Evolutionary conservation across 1,140 invertebrate species (phyloP).

Genomic region (Drosophila watanabei): DNA sequence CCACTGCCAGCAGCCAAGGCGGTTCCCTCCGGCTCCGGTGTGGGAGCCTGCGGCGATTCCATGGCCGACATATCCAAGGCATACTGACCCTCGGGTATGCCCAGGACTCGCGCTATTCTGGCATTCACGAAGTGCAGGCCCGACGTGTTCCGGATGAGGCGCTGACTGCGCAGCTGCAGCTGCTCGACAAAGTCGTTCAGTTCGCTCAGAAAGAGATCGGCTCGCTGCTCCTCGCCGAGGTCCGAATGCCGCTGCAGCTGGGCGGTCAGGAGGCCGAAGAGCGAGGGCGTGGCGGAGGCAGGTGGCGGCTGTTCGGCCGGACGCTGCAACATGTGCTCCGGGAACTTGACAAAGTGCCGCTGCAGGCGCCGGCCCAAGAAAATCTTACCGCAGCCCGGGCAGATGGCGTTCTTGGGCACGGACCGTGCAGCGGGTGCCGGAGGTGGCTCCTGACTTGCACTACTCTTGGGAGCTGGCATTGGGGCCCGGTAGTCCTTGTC

Average conservation of each 20-base stretch:
- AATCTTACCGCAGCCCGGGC: constrained; percentile 78
- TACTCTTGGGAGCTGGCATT: constrained; percentile 18
- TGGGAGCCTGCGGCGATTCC: constrained; percentile 68
- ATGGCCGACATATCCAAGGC: constrained; percentile 80
- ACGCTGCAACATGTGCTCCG: constrained; percentile 67
- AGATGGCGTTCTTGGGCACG: constrained; percentile 71
- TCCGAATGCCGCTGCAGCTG: constrained; percentile 70
- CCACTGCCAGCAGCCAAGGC: constrained; percentile 20
- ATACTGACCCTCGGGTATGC: constrained; percentile 83
- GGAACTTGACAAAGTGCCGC: constrained; percentile 77
- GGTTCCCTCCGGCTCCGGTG: constrained; percentile 55
- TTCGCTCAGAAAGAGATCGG: constrained; percentile 78
- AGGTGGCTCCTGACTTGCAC: neutral
- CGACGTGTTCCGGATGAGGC: constrained; percentile 81
- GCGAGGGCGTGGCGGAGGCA: constrained; percentile 25
- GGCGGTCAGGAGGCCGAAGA: constrained; percentile 69
- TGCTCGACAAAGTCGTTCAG: constrained; percentile 80
- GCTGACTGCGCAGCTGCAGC: constrained; percentile 75
- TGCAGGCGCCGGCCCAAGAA: constrained; percentile 76
- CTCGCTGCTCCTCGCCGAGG: constrained; percentile 79
- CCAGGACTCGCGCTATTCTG: constrained; percentile 68
- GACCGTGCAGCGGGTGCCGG: constrained; percentile 22
- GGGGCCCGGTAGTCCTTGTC: constrained; percentile 67
- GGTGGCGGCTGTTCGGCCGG: constrained; percentile 13
- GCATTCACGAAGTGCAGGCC: constrained; percentile 78